These are phyloP conservation scores for Ericerus pela DNA, from an alignment of 1,140 invertebrate species.

Conservation along the genomic window DNA sequence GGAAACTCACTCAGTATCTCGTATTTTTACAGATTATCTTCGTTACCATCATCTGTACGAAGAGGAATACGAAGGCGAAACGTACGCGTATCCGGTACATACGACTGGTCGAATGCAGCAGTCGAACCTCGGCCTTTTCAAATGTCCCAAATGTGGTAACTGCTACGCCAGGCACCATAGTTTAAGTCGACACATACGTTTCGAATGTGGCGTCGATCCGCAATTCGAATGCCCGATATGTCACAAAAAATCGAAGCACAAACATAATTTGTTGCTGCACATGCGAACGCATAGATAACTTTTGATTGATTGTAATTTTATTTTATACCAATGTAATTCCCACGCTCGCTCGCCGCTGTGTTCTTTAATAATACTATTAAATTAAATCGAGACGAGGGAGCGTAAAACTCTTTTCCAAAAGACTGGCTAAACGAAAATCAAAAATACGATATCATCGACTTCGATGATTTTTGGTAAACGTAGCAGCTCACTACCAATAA, in stretches of 20 bases:
- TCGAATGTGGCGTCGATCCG: constrained; percentile 24
- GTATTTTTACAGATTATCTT: constrained; percentile 1
- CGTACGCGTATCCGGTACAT: neutral
- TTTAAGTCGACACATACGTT: constrained; percentile 21
- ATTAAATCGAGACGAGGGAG: no score
- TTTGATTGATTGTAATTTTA: no score
- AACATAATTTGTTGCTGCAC: constrained; percentile 22
- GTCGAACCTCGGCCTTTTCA: constrained; percentile 3
- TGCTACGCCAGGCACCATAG: constrained; percentile 21
- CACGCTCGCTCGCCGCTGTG: no score
- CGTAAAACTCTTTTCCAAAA: no score
- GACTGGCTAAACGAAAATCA: no score
- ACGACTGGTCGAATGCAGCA: neutral
- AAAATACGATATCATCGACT: no score
- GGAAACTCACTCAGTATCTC: no score
- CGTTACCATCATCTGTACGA: neutral
- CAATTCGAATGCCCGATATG: constrained; percentile 24
- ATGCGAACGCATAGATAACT: constrained; percentile 20
- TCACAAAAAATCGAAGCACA: constrained; percentile 23
- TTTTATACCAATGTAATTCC: no score
- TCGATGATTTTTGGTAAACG: no score
- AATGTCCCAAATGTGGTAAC: constrained; percentile 35
- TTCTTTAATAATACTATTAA: no score
- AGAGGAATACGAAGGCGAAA: constrained; percentile 2
- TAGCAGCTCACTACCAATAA: no score